Evolutionary conservation across 2,888 invertebrate species (phyloP).

Genomic region (Diarsia rubi): DNA sequence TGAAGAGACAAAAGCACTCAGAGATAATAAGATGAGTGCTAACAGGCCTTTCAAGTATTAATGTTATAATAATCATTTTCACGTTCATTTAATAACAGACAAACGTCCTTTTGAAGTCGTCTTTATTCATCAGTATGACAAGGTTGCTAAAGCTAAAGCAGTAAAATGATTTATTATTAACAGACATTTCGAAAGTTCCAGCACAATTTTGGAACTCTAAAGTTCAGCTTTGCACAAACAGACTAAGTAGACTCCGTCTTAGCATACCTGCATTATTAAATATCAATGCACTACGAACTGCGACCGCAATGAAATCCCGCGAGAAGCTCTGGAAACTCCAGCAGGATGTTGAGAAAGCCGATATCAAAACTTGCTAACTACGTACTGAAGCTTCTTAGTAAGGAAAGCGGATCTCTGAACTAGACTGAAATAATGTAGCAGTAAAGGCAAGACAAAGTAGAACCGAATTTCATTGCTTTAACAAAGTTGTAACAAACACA

Average conservation of each 20-base stretch:
- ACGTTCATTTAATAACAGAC: constrained; percentile 39
- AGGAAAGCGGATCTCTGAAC: constrained; percentile 14
- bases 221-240: constrained; percentile 33
- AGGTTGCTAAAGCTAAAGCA: background rate
- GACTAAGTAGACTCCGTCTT: constrained; percentile 32
- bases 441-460: constrained; percentile 32
- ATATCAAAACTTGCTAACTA: constrained; percentile 48
- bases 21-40: constrained; percentile 57
- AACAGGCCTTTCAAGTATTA: constrained; percentile 58
- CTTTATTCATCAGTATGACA: background rate
- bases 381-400: constrained; percentile 21
- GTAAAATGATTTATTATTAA: constrained; percentile 2
- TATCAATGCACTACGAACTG: constrained; percentile 46
- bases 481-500: constrained; percentile 23
- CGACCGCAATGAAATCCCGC: constrained; percentile 30
- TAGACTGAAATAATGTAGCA: constrained; percentile 23
- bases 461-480: constrained; percentile 30
- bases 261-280: constrained; percentile 54
- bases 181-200: constrained; percentile 8
- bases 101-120: constrained; percentile 13
- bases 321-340: constrained; percentile 35
- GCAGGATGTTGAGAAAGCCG: constrained; percentile 41
- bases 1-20: constrained; percentile 58
- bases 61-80: constrained; percentile 49
- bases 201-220: background rate